Base-by-base conservation (phyloP, 2,888 invertebrate species). In the Phaedon cochleariae region DNA sequence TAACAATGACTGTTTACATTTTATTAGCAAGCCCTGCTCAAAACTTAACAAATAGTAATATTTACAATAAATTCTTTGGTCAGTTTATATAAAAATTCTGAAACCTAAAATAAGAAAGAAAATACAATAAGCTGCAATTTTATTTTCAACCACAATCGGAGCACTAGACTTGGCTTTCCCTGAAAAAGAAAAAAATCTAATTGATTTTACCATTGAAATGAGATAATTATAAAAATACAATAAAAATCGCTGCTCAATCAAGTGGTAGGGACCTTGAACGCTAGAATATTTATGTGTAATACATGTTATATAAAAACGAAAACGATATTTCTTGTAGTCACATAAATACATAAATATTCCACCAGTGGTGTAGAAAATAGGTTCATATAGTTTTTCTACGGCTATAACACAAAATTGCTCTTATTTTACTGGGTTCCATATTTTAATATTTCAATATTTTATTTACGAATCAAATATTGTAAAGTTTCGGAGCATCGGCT, bases 141-240 rank as follows among this genome's bases (percentile, higher is more conserved):
- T 41, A 18, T 60, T 31, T 41, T 21, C 41, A 1, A 46, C 45
- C 20, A 58, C 41, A 45, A 54, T 37, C 22, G 54, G 59, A 41
- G 60, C 63, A 52, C 66, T 71, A 41, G 74, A 76, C 65, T 74
- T 77, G 45, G 69, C 68, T 69, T 73, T 75, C 76, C 76, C 78
- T 78, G 65, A 49, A 75, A 74, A 65, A 70, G 37, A 66, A 49
- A 53, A 54, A 53, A 48, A 64, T 37, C 29, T 26, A 22, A 18
- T 5, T 17, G 5, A 41, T 6, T 15, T 15, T 41, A 41, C 3
- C 12, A 41, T 41, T 41, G 3, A 20, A 10, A 15, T 45, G n/a
- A 45, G 3, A 46, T 17, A 17, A 9, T 17, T 7, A 46, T 17
- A 46, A 20, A 17, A 46, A 46, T 5, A 20, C 20, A 20, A 15